These are phyloP conservation scores for Reticulitermes lucifugus DNA, from an alignment of 2,888 invertebrate species.

Conservation along the genomic window DNA sequence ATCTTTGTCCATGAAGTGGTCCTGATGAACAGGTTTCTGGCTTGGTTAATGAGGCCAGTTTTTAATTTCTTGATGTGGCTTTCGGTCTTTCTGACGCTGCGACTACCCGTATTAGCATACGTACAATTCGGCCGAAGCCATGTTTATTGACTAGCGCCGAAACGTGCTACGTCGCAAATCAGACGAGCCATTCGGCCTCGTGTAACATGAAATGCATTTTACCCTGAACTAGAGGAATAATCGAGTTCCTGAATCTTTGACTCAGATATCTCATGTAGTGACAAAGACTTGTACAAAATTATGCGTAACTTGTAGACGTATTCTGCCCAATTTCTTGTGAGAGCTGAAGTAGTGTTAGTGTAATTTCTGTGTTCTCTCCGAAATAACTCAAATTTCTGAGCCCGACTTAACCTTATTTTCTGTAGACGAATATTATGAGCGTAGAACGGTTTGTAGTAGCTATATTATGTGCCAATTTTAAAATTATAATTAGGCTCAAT, in stretches of 20 bases:
- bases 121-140: slow-evolving; percentile 69
- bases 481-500: no score
- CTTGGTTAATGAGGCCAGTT: slow-evolving; percentile 68
- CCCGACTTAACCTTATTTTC: no score
- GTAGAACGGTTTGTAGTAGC: no score
- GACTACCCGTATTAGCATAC: slow-evolving; percentile 78
- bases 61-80: slow-evolving; percentile 72
- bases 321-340: neutral
- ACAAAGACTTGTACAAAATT: neutral
- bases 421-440: no score
- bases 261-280: no score
- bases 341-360: no score
- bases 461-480: no score
- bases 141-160: slow-evolving; percentile 17
- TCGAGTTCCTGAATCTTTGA: neutral
- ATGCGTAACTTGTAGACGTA: neutral
- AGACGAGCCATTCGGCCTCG: slow-evolving; percentile 12
- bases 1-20: slow-evolving; percentile 60
- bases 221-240: neutral
- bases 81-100: slow-evolving; percentile 72
- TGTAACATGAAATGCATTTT: neutral
- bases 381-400: neutral
- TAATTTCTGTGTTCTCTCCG: neutral
- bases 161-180: neutral
- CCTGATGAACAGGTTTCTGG: slow-evolving; percentile 59